Base-by-base conservation (phyloP, 2,888 invertebrate genomes). In the Carabus problematicus region DNA sequence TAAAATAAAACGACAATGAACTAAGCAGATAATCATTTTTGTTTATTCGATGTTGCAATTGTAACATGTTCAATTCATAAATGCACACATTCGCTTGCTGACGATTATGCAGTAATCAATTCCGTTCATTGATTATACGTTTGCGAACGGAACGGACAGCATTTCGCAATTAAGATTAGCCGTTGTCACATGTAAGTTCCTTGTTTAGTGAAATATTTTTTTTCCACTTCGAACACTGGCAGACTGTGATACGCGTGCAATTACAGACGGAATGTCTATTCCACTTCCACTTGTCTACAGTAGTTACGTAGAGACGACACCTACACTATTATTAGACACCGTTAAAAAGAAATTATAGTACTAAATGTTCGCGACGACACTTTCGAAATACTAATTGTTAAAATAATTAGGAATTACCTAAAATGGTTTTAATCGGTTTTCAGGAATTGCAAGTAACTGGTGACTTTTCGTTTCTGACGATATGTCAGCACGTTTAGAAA, bases 331-430 rank as follows among this genome's bases (percentile, higher is more conserved):
- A 66, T 66, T 66, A 66, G 29, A 66, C 12, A 58, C 58, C 58
- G 66, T 66, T 66, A 66, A 66, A 66, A 66, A 66, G 66, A 66
- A 59, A 66, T 66, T 66, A 66, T 7, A 59, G 66, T 58, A 40
- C 18, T 58, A 41, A 45, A 64, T 45, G 45, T 12, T 7, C 7
- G 14, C 45, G 1, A 45, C 14, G 7, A 12, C 45, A 7, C 14
- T 45, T 45, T 45, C 45, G 45, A 45, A 11, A 45, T 45, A 29
- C 29, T 29, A 29, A 29, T 3, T 29, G 29, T 29, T 29, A 29
- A 29, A 29, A 29, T 29, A 29, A 29, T 29, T 29, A 29, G 29
- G 29, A 29, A 29, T 29, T 29, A 29, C 29, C 29, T 29, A 29
- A 29, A 29, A 29, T 6, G 29, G 29, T 29, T 29, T 29, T 29